Evolutionary conservation across 1,140 invertebrate genomes (phyloP).

Genomic region (Nylanderia fulva): DNA sequence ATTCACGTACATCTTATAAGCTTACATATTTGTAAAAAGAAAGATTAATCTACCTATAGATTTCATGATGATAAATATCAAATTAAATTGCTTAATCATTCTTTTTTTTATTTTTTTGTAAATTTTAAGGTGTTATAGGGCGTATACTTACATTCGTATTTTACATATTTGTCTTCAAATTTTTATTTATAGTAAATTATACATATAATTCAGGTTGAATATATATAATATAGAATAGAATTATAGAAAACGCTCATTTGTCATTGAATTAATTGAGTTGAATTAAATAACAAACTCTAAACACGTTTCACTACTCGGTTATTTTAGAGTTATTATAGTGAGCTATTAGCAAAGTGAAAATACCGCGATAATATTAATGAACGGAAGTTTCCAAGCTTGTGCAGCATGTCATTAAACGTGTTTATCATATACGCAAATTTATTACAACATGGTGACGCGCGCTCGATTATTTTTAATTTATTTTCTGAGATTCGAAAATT

Average conservation of each 20-base stretch:
- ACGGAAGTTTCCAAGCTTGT: slow-evolving; percentile 33
- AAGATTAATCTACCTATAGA: background rate
- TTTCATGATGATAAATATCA: background rate
- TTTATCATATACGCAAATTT: background rate
- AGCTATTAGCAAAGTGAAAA: background rate
- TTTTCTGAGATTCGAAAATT: background rate
- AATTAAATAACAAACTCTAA: background rate
- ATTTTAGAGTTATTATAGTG: background rate
- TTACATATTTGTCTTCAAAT: background rate
- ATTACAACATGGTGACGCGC: background rate
- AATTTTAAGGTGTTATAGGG: background rate
- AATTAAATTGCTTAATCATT: background rate
- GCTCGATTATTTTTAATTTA: background rate
- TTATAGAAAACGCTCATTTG: background rate
- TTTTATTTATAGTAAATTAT: background rate
- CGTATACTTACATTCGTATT: background rate
- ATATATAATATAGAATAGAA: background rate
- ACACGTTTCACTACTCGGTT: background rate
- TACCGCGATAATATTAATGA: slow-evolving; percentile 33
- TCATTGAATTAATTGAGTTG: background rate
- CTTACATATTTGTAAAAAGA: background rate
- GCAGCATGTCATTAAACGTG: background rate
- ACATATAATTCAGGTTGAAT: too few species aligned
- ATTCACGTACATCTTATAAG: background rate
- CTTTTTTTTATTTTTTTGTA: background rate